These are phyloP conservation scores for Zoanthus solanderi DNA, from an alignment of 92 coral and sea anemone species.

Conservation along the genomic window DNA sequence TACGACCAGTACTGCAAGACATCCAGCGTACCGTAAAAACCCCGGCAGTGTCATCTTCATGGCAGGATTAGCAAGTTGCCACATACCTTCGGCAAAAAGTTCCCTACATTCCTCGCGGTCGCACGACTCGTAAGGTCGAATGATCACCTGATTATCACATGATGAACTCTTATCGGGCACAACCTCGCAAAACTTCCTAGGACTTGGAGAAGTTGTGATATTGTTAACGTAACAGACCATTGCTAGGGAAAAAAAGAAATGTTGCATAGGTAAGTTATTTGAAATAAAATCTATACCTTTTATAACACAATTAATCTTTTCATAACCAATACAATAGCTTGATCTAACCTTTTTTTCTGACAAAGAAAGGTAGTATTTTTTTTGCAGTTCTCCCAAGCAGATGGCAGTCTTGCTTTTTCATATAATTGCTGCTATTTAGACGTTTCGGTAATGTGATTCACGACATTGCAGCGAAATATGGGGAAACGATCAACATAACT, in stretches of 20 bases:
- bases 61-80: slow-evolving; percentile 72
- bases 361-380: too few species aligned
- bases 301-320: too few species aligned
- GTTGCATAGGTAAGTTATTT: background rate
- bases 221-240: slow-evolving; percentile 25
- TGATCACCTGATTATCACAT: slow-evolving; percentile 45
- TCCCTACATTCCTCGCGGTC: slow-evolving; percentile 74
- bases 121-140: slow-evolving; percentile 69
- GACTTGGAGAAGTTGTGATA: background rate
- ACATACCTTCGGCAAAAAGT: slow-evolving; percentile 85
- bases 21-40: slow-evolving; percentile 64
- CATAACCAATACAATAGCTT: too few species aligned
- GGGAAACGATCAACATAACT: too few species aligned
- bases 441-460: too few species aligned
- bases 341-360: too few species aligned
- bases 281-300: background rate
- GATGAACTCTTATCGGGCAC: background rate
- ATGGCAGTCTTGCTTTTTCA: too few species aligned
- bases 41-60: slow-evolving; percentile 70
- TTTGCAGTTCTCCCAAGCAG: too few species aligned
- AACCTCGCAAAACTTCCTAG: background rate
- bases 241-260: background rate
- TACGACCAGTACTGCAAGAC: slow-evolving; percentile 49
- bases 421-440: too few species aligned
- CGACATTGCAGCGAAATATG: too few species aligned